These are phyloP conservation scores for Odontesthes bonariensis DNA, from an alignment of 2,113 vertebrate species.

Conservation along the genomic window DNA sequence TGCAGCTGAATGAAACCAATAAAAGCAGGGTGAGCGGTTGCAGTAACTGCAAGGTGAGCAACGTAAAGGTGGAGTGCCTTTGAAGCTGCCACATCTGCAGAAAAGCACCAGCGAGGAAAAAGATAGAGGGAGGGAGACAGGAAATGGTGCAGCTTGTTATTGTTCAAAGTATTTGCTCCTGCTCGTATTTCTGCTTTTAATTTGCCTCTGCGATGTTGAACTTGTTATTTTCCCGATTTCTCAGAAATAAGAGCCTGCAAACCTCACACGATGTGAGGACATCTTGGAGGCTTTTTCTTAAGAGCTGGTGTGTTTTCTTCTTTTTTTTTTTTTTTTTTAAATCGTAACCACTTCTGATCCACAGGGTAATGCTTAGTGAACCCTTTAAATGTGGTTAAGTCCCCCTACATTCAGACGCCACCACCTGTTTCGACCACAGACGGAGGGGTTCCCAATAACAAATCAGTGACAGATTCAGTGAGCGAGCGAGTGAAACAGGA, in stretches of 20 bases:
- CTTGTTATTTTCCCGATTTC: constrained; percentile 1
- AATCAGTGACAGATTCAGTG: background rate
- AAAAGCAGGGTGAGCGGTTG: constrained; percentile 15
- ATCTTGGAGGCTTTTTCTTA: background rate
- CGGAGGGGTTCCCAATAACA: constrained; percentile 13
- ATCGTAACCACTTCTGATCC: background rate
- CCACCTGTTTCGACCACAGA: constrained; percentile 57
- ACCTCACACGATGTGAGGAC: background rate
- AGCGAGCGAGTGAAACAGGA: constrained; percentile 20
- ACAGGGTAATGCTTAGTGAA: background rate
- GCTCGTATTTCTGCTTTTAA: background rate
- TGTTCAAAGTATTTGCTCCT: constrained; percentile 23
- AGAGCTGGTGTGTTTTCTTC: too few relatives aligned
- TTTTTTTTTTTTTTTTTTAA: background rate
- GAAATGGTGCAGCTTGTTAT: constrained; percentile 58
- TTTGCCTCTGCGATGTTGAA: background rate
- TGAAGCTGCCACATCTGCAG: constrained; percentile 56
- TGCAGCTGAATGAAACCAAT: constrained; percentile 47
- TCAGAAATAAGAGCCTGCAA: constrained; percentile 1
- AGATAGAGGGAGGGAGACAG: constrained; percentile 40
- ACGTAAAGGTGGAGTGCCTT: constrained; percentile 44
- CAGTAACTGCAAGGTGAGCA: constrained; percentile 64
- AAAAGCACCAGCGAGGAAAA: background rate
- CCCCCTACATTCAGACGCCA: constrained; percentile 33
- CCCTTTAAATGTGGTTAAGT: constrained; percentile 49